Conservation (phyloP, 2,888 invertebrate species). For the Drosophila tripunctata region DNA sequence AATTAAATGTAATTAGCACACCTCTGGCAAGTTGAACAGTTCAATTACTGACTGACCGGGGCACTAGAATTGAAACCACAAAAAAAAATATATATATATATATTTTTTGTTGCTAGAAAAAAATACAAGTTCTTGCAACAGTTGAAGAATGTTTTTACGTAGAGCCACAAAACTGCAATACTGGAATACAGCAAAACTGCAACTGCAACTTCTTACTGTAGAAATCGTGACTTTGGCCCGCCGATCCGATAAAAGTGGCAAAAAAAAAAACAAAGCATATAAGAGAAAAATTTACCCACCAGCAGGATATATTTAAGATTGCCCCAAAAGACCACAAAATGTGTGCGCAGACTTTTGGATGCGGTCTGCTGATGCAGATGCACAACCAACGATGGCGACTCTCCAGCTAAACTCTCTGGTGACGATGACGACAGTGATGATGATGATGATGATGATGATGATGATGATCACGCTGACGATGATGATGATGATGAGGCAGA, state of each 20-base stretch:
- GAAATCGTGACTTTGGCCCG: slow-evolving; percentile 82
- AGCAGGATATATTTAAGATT: slow-evolving; percentile 83
- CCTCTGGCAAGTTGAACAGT: slow-evolving; percentile 50
- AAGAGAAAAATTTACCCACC: slow-evolving; percentile 81
- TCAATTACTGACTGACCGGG: slow-evolving; percentile 61
- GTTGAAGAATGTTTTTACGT: slow-evolving; percentile 30
- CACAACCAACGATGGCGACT: slow-evolving; percentile 56
- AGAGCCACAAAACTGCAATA: slow-evolving; percentile 35
- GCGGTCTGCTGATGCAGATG: slow-evolving; percentile 42
- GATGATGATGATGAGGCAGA: slow-evolving; percentile 53
- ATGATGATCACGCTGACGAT: slow-evolving; percentile 41
- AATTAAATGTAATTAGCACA: slow-evolving; percentile 70
- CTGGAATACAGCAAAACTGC: no score
- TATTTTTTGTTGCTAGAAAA: slow-evolving; percentile 40
- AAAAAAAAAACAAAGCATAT: slow-evolving; percentile 59
- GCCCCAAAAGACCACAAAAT: slow-evolving; percentile 76
- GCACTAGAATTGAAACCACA: no score
- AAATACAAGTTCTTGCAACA: slow-evolving; percentile 22
- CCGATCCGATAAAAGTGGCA: slow-evolving; percentile 81
- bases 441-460: slow-evolving; percentile 40
- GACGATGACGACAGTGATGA: slow-evolving; percentile 46
- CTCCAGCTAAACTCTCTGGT: slow-evolving; percentile 22
- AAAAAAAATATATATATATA: no score
- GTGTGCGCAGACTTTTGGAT: slow-evolving; percentile 40
- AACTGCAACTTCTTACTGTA: slow-evolving; percentile 55